Percentiles rank a stretch among this genome's conserved stretches.
Conservation (phyloP, 2,113 vertebrate genomes). For the Dendrocopos noguchii region DNA sequence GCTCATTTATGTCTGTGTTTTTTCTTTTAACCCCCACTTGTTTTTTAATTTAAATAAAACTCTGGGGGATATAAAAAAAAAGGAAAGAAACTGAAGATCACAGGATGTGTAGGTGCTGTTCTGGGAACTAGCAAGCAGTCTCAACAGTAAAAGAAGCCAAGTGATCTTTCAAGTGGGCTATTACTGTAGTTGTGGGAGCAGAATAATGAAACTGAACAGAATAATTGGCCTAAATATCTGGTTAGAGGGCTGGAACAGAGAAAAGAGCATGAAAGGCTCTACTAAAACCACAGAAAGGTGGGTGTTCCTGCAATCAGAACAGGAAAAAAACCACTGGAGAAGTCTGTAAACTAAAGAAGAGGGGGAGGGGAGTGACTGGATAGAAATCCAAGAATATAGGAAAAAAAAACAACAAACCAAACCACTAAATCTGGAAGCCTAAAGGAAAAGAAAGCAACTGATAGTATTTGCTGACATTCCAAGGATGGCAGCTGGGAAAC, state of each 20-base stretch:
- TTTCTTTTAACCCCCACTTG: background rate
- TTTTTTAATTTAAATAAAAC: conserved; percentile 49
- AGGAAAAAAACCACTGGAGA: conserved; percentile 10
- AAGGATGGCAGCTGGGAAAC: conserved; percentile 3
- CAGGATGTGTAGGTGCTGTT: conserved; percentile 45
- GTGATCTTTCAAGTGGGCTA: conserved; percentile 66
- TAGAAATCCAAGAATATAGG: conserved; percentile 31
- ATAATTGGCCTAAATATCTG: conserved; percentile 66
- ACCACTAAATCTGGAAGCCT: conserved; percentile 18
- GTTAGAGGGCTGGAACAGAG: conserved; percentile 45
- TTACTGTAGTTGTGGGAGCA: conserved; percentile 57
- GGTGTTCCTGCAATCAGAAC: conserved; percentile 64
- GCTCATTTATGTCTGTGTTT: conserved; percentile 8
- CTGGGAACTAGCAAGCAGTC: conserved; percentile 51
- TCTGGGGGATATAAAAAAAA: background rate
- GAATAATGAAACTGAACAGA: conserved; percentile 70
- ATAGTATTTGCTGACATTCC: conserved; percentile 44
- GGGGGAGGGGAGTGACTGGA: background rate
- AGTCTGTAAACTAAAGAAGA: conserved; percentile 47
- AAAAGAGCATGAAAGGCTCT: conserved; percentile 55
- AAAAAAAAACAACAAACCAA: background rate
- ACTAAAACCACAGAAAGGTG: conserved; percentile 50
- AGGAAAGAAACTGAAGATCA: background rate
- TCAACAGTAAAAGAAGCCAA: conserved; percentile 51
- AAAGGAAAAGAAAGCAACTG: conserved; percentile 23